These are phyloP conservation scores for Apostichopus japonicus DNA, from an alignment of 35 echinoderm and acorn worm genomes.

Conservation along the genomic window DNA sequence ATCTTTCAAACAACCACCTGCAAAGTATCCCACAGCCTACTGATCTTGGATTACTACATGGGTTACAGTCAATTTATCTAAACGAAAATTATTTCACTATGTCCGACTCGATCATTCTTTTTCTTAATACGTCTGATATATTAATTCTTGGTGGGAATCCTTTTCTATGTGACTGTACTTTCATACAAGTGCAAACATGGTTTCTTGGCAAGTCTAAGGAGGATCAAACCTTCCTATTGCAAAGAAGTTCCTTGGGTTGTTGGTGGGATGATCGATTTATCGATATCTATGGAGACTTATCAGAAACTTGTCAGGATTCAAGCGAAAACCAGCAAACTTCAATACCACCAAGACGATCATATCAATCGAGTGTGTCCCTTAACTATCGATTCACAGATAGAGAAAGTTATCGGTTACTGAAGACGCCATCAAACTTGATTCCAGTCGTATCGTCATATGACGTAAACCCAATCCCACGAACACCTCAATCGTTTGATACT, in stretches of 20 bases:
- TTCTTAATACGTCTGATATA: background rate
- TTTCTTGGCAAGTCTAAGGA: background rate
- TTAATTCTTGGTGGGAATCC: constrained; percentile 1
- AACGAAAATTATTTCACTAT: background rate
- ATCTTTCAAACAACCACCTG: background rate
- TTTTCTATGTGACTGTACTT: background rate
- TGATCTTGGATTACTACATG: background rate
- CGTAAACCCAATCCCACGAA: background rate
- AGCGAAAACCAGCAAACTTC: background rate
- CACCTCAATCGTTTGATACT: background rate
- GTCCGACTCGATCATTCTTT: background rate
- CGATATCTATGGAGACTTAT: background rate
- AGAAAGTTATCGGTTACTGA: too few relatives aligned
- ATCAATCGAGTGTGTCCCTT: too few relatives aligned
- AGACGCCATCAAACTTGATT: too few relatives aligned
- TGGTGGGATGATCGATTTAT: background rate
- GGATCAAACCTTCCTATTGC: background rate
- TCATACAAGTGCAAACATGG: background rate
- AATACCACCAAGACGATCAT: too few relatives aligned
- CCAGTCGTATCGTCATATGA: background rate
- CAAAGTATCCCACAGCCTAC: background rate
- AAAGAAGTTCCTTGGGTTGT: background rate
- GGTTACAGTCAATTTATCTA: background rate
- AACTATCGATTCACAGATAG: background rate
- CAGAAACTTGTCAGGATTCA: background rate